phyloP scores from a whole-genome alignment of 1,140 invertebrate species.

The Cotesia typhae region DNA sequence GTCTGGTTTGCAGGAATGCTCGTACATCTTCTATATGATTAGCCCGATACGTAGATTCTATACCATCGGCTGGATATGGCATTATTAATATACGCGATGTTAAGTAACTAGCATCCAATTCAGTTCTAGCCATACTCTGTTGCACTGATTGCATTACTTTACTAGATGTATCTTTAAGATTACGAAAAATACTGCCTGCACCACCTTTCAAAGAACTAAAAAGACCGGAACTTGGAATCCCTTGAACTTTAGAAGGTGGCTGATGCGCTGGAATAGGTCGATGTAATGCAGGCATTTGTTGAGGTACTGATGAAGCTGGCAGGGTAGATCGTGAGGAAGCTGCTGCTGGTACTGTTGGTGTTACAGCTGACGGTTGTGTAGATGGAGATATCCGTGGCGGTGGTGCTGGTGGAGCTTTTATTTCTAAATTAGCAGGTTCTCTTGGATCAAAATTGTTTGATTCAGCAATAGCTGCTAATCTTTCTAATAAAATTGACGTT shows the following conservation, averaged over 20 bases:
- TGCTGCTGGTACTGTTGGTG: conserved; percentile 44
- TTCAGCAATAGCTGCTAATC: conserved; percentile 86
- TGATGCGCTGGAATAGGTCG: conserved; percentile 45
- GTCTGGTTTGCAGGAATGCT: conserved; percentile 76
- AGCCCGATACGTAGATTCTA: conserved; percentile 91
- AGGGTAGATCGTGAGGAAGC: conserved; percentile 54
- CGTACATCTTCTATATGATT: conserved; percentile 94
- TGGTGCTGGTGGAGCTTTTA: conserved; percentile 59
- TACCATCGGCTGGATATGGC: conserved; percentile 92
- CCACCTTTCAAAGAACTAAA: conserved; percentile 86
- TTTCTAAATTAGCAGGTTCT: conserved; percentile 75
- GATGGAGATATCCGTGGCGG: conserved; percentile 43
- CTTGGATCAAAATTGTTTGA: conserved; percentile 81
- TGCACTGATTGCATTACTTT: conserved; percentile 97
- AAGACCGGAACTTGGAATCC: conserved; percentile 67
- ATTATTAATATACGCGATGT: conserved; percentile 90
- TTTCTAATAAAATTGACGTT: conserved; percentile 82
- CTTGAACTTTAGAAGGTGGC: conserved; percentile 42
- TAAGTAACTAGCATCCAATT: conserved; percentile 90
- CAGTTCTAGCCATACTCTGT: conserved; percentile 86
- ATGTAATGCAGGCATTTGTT: conserved; percentile 44
- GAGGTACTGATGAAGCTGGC: conserved; percentile 35
- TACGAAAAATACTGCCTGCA: conserved; percentile 88
- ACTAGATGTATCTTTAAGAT: conserved; percentile 93
- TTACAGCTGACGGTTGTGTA: conserved; percentile 38